Conservation (phyloP, 2,888 invertebrate species). For the Drosophila putrida region DNA sequence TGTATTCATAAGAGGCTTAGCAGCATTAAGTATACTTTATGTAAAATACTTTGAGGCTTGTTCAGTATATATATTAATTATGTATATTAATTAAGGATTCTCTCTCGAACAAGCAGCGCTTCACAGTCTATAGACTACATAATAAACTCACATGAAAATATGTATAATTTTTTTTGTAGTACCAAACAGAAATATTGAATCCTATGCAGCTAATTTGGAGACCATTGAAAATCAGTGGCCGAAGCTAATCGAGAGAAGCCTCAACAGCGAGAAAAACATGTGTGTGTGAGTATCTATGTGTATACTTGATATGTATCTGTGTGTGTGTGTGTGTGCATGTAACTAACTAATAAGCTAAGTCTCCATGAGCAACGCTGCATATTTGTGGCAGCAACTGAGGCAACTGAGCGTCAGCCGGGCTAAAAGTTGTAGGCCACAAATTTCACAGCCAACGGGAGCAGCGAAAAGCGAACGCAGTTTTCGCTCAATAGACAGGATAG, state of each 20-base stretch:
- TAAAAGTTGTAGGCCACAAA: conserved; percentile 56
- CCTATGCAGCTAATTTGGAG: neutral
- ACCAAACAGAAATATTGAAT: neutral
- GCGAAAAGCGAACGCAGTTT: neutral
- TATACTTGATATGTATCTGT: too few species aligned
- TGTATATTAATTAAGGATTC: too few species aligned
- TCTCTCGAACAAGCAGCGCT: too few species aligned
- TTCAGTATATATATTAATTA: too few species aligned
- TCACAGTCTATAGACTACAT: neutral
- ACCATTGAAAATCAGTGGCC: conserved; percentile 28
- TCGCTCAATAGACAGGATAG: neutral
- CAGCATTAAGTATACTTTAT: too few species aligned
- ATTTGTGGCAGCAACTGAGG: conserved; percentile 54
- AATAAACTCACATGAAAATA: neutral
- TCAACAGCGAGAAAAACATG: neutral
- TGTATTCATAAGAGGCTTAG: too few species aligned
- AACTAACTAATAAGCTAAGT: conserved; percentile 32
- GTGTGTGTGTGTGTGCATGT: neutral
- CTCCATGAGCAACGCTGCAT: conserved; percentile 38
- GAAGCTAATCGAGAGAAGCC: conserved; percentile 23
- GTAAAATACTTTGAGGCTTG: too few species aligned
- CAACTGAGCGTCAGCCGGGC: conserved; percentile 5
- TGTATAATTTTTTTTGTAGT: neutral
- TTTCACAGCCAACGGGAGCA: conserved; percentile 40
- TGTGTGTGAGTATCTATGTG: too few species aligned